These are phyloP conservation scores for Metacarcinus magister DNA, from an alignment of 2,888 invertebrate genomes.

Conservation along the genomic window DNA sequence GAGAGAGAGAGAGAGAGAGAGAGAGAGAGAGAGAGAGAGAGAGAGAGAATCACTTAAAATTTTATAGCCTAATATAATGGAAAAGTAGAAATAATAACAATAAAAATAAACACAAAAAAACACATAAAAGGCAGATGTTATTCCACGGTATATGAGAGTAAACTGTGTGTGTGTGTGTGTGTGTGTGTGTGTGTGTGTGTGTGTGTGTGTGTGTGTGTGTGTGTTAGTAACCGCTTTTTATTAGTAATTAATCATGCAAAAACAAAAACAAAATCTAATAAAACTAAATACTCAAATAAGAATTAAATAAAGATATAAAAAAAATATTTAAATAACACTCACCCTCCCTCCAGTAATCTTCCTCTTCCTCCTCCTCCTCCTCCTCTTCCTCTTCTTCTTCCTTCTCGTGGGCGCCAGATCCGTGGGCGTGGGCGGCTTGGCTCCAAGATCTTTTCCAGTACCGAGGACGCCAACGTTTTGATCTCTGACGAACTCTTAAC, in stretches of 20 bases:
- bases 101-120: too few relatives aligned
- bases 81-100: too few relatives aligned
- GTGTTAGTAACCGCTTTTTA: not conserved
- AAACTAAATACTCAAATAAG: not conserved
- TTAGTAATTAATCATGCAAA: conserved; percentile 35
- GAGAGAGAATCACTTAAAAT: not conserved
- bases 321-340: not conserved
- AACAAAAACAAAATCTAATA: not conserved
- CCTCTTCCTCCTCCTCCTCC: conserved; percentile 55
- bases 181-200: conserved; percentile 40
- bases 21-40: not conserved
- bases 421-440: conserved; percentile 74
- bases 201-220: conserved; percentile 42
- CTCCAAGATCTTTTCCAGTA: conserved; percentile 78
- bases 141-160: not conserved
- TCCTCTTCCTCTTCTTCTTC: not conserved
- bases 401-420: not conserved
- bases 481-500: conserved; percentile 76
- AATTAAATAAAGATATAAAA: not conserved
- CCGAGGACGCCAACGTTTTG: conserved; percentile 67
- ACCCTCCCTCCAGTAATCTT: not conserved
- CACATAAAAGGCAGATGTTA: not conserved
- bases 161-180: not conserved
- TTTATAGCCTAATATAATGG: not conserved
- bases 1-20: not conserved